Evolutionary conservation across 2,888 invertebrate species (phyloP).

Genomic region (Agrotis puta): DNA sequence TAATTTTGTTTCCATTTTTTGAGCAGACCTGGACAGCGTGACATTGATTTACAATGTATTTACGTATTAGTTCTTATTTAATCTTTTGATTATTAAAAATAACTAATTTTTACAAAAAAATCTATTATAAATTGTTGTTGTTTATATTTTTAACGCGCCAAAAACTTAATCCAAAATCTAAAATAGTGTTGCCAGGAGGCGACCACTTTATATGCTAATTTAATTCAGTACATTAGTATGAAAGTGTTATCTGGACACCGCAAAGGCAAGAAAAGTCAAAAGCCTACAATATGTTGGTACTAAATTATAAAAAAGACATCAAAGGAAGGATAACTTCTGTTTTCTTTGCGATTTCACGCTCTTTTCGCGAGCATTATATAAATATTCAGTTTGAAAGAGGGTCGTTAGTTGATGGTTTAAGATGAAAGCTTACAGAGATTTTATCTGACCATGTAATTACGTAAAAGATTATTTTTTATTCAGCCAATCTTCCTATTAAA

Average conservation of each 20-base stretch:
- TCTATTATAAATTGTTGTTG: not conserved
- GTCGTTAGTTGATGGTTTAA: conserved; percentile 54
- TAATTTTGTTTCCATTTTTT: too few species aligned
- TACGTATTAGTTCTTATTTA: too few species aligned
- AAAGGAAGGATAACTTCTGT: conserved; percentile 67
- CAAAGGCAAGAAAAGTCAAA: conserved; percentile 14
- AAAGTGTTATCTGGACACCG: conserved; percentile 15
- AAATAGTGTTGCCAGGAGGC: conserved; percentile 8
- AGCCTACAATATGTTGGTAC: conserved; percentile 44
- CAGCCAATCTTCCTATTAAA: too few species aligned
- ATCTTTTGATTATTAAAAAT: not conserved
- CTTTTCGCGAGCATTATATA: conserved; percentile 66
- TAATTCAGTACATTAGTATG: conserved; percentile 24
- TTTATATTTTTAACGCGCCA: conserved; percentile 16
- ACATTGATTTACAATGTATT: too few species aligned
- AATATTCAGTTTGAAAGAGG: conserved; percentile 68
- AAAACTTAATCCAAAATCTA: conserved; percentile 16
- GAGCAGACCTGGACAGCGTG: too few species aligned
- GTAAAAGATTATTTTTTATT: not conserved
- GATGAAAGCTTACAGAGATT: conserved; percentile 9
- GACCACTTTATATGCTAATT: conserved; percentile 32
- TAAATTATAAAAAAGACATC: conserved; percentile 69
- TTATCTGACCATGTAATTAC: not conserved
- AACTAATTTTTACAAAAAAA: not conserved
- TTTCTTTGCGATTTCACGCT: conserved; percentile 72